These are phyloP conservation scores for Amazona guildingii DNA, from an alignment of 2,113 vertebrate genomes.

Conservation along the genomic window DNA sequence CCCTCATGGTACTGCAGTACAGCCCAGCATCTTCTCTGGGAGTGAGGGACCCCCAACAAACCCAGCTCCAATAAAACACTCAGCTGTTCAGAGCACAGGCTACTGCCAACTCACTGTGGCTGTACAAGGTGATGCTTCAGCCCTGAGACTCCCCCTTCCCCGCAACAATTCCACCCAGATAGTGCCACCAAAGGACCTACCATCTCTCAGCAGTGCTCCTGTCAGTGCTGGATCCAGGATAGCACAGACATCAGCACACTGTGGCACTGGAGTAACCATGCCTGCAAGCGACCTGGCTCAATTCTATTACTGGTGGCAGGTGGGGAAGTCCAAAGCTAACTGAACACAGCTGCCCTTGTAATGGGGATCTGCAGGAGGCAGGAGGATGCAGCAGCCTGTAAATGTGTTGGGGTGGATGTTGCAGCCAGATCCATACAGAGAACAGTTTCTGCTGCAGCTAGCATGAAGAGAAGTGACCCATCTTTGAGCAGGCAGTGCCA, in stretches of 20 bases:
- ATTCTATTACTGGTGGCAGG: neutral
- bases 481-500: neutral
- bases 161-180: neutral
- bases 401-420: neutral
- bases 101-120: neutral
- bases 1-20: neutral
- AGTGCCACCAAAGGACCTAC: accelerated
- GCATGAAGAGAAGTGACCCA: accelerated
- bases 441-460: neutral
- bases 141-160: neutral
- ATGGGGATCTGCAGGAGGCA: neutral
- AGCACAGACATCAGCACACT: neutral
- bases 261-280: accelerated
- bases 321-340: neutral
- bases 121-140: neutral
- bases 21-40: neutral
- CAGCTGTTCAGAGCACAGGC: neutral
- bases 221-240: accelerated
- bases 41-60: neutral
- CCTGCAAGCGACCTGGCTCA: neutral
- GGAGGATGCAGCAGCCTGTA: neutral
- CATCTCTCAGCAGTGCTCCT: neutral
- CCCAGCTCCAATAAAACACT: neutral
- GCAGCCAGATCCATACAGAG: neutral
- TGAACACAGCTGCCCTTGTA: neutral